phyloP scores from a whole-genome alignment of 2,113 vertebrate genomes.

The Seriola aureovittata region DNA sequence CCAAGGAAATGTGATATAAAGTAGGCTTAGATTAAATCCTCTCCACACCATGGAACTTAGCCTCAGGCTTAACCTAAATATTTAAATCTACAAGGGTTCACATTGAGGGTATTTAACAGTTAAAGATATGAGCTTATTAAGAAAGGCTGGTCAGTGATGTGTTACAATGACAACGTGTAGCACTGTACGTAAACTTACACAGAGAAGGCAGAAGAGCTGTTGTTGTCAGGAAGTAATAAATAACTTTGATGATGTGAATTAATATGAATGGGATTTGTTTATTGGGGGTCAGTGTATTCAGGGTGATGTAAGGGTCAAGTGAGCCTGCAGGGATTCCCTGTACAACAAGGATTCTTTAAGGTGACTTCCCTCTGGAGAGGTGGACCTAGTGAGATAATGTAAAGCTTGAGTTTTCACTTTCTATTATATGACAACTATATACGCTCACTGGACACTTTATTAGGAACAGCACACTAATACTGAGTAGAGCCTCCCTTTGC shows the following conservation, averaged over 20 bases:
- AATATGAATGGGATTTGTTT: conserved; percentile 6
- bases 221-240: not conserved
- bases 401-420: too few species aligned
- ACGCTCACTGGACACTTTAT: not conserved
- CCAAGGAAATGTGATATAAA: conserved; percentile 30
- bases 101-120: conserved; percentile 23
- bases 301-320: not conserved
- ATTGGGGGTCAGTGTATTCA: not conserved
- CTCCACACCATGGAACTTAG: not conserved
- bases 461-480: not conserved
- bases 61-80: conserved; percentile 43
- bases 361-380: not conserved
- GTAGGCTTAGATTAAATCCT: conserved; percentile 26
- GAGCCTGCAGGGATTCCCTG: not conserved
- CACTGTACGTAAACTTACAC: not conserved
- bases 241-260: not conserved
- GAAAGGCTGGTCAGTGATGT: conserved; percentile 26
- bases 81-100: conserved; percentile 38
- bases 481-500: too few species aligned
- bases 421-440: too few species aligned
- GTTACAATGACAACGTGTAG: conserved; percentile 18
- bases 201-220: not conserved
- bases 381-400: too few species aligned
- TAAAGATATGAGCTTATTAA: conserved; percentile 22
- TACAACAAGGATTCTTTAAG: not conserved